phyloP scores from a whole-genome alignment of 2,797 vertebrate species.

The Anguilla pacifica region DNA sequence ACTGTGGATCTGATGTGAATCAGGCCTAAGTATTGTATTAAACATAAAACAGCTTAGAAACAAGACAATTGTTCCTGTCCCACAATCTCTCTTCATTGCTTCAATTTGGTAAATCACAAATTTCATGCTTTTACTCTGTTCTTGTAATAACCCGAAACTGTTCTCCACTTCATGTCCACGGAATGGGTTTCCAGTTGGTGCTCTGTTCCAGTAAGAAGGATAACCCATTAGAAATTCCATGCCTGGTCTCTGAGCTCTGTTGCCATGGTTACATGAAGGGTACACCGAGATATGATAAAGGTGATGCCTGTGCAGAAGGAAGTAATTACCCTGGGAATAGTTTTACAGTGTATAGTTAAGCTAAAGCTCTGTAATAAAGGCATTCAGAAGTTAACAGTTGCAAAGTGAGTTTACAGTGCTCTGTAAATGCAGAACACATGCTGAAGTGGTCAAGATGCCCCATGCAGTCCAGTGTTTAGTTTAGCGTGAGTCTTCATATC shows the following conservation, averaged over 20 bases:
- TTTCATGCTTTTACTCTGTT: not conserved
- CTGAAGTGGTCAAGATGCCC: not conserved
- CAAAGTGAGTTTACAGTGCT: not conserved
- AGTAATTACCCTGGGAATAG: conserved; percentile 35
- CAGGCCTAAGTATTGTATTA: not conserved
- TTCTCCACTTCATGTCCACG: not conserved
- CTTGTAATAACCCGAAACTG: not conserved
- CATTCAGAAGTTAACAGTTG: not conserved
- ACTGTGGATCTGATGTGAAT: not conserved
- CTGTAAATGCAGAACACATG: not conserved
- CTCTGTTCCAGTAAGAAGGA: conserved; percentile 20
- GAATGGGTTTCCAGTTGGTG: conserved; percentile 5
- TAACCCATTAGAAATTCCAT: conserved; percentile 39
- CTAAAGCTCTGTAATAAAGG: conserved; percentile 12
- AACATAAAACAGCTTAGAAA: not conserved
- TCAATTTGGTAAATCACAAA: not conserved
- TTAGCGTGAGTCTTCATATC: not conserved
- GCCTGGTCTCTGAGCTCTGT: conserved; percentile 45
- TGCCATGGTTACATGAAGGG: conserved; percentile 56
- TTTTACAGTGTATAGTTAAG: conserved; percentile 17
- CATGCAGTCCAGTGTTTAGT: not conserved
- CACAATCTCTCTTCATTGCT: not conserved
- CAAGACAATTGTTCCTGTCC: not conserved
- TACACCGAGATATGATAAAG: conserved; percentile 44
- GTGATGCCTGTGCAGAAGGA: conserved; percentile 40